Conservation (phyloP, 1,140 invertebrate genomes). For the Halictus rubicundus region DNA sequence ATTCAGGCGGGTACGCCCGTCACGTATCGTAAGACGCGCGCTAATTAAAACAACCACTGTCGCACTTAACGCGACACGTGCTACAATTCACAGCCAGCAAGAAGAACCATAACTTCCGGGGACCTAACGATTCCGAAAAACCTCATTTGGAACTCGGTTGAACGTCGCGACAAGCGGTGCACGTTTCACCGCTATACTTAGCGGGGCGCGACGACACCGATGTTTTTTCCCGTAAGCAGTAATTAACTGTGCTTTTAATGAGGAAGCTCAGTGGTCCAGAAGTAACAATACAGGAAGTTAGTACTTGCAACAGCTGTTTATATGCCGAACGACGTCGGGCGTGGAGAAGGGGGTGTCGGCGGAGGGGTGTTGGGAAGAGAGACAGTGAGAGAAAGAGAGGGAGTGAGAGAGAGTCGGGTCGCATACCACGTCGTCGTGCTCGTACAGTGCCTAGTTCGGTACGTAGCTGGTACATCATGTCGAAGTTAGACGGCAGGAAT, state of each 20-base stretch:
- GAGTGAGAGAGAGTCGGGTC: slow-evolving; percentile 17
- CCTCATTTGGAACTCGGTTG: background rate
- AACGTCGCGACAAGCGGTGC: background rate
- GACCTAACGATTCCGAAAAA: slow-evolving; percentile 2
- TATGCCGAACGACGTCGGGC: slow-evolving; percentile 36
- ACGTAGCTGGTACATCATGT: slow-evolving; percentile 64
- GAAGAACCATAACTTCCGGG: background rate
- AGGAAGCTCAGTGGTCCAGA: slow-evolving; percentile 54
- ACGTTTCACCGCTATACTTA: background rate
- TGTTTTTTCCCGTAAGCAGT: slow-evolving; percentile 55
- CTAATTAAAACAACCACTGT: background rate
- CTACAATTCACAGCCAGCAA: background rate
- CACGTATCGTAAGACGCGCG: background rate
- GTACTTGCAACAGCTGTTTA: slow-evolving; percentile 62
- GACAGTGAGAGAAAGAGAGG: slow-evolving; percentile 19
- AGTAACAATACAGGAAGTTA: slow-evolving; percentile 60
- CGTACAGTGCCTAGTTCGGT: slow-evolving; percentile 52
- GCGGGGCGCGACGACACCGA: slow-evolving; percentile 29
- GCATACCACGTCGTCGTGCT: slow-evolving; percentile 47
- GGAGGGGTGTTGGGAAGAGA: slow-evolving; percentile 2
- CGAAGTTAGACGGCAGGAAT: slow-evolving; percentile 68
- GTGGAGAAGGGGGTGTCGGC: background rate
- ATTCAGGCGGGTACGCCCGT: background rate
- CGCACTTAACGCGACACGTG: background rate
- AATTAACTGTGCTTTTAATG: slow-evolving; percentile 62